Evolutionary conservation across 2,113 vertebrate species (phyloP).

Genomic region (Lipotes vexillifer): DNA sequence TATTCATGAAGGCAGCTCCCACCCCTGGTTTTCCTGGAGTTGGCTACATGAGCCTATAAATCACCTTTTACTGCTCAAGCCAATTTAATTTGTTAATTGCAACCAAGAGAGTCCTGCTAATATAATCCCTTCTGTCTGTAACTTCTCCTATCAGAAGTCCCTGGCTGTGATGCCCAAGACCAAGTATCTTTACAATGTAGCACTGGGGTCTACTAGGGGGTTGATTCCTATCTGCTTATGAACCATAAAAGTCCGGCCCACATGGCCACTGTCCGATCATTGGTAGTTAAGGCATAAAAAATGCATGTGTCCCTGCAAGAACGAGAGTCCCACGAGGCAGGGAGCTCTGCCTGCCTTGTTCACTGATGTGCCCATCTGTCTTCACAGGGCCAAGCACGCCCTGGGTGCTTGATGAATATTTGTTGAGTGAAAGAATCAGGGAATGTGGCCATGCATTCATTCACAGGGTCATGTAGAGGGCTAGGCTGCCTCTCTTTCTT

Average conservation of each 20-base stretch:
- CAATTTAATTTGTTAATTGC: slow-evolving; percentile 40
- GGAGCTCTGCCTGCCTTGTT: not conserved
- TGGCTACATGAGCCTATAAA: not conserved
- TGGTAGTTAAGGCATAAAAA: not conserved
- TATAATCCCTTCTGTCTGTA: not conserved
- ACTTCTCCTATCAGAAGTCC: not conserved
- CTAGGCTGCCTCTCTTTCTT: not conserved
- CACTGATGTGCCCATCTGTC: not conserved
- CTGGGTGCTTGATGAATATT: not conserved
- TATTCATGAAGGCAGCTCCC: not conserved
- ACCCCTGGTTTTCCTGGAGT: not conserved
- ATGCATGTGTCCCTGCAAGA: not conserved
- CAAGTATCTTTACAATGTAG: not conserved
- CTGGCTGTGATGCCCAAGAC: not conserved
- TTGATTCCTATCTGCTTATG: not conserved
- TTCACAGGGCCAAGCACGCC: not conserved
- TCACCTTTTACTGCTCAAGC: not conserved
- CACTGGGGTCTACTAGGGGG: too few relatives aligned
- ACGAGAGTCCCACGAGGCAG: not conserved
- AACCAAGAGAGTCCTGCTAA: not conserved
- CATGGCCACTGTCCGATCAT: not conserved
- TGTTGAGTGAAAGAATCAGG: not conserved
- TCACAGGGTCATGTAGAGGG: not conserved
- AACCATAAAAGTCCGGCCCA: not conserved
- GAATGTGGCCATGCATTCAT: not conserved